These are phyloP conservation scores for Leptinotarsa tumamoca DNA, from an alignment of 2,888 invertebrate species.

Conservation along the genomic window DNA sequence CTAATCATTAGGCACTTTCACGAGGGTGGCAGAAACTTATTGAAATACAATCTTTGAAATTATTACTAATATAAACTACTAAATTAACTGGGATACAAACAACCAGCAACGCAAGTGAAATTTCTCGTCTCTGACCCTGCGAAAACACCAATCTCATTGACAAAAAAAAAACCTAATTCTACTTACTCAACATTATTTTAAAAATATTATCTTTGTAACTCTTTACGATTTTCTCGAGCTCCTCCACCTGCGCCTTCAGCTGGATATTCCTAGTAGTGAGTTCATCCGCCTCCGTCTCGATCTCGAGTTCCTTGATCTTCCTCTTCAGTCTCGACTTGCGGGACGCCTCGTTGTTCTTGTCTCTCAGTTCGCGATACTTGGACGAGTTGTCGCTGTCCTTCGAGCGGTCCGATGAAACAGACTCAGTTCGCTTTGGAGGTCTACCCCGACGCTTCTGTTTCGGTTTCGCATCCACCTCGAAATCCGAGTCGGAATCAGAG, in stretches of 20 bases:
- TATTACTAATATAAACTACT: no score
- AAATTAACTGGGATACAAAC: neutral
- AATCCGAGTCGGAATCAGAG: constrained; percentile 50
- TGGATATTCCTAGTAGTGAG: constrained; percentile 75
- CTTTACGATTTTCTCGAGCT: constrained; percentile 77
- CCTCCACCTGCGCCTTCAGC: constrained; percentile 74
- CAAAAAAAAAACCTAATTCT: constrained; percentile 13
- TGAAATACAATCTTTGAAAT: neutral
- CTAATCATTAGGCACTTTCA: neutral
- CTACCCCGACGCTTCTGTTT: constrained; percentile 65
- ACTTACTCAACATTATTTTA: constrained; percentile 73
- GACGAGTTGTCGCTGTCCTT: constrained; percentile 59
- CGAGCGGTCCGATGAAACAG: constrained; percentile 65
- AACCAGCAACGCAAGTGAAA: neutral
- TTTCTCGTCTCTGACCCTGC: neutral
- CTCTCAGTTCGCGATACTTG: constrained; percentile 75
- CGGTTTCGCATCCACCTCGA: constrained; percentile 40
- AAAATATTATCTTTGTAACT: constrained; percentile 75
- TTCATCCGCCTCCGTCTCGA: constrained; percentile 67
- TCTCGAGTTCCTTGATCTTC: constrained; percentile 70
- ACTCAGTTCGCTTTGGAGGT: constrained; percentile 69
- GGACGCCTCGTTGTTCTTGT: constrained; percentile 85
- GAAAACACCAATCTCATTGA: neutral
- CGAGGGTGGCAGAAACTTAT: neutral
- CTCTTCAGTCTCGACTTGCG: constrained; percentile 80